These are phyloP conservation scores for Synanthedon tipuliformis DNA, from an alignment of 2,888 invertebrate species.

Conservation along the genomic window DNA sequence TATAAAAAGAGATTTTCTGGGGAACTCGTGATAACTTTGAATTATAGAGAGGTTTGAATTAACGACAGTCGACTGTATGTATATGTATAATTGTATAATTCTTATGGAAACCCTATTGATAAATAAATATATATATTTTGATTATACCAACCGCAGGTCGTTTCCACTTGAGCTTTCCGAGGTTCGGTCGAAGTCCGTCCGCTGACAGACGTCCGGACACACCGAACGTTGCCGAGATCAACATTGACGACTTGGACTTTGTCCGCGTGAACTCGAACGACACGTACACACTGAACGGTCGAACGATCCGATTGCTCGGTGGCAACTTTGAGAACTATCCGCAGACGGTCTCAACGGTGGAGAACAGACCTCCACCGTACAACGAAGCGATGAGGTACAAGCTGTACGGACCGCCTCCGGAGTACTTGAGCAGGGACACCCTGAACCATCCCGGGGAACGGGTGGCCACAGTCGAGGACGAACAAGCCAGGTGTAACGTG, in stretches of 20 bases:
- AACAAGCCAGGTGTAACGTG: conserved; percentile 37
- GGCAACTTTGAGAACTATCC: conserved; percentile 51
- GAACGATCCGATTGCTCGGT: conserved; percentile 53
- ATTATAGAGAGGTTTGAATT: too few relatives aligned
- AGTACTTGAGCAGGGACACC: conserved; percentile 21
- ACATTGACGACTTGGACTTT: conserved; percentile 44
- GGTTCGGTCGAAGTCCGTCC: conserved; percentile 25
- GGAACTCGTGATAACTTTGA: too few relatives aligned
- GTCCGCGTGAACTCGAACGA: conserved; percentile 39
- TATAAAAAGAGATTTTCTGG: too few relatives aligned
- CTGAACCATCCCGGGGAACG: conserved; percentile 8
- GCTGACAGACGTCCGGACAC: conserved; percentile 40
- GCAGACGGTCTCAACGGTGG: conserved; percentile 13
- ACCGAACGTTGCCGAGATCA: conserved; percentile 47
- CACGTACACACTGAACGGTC: conserved; percentile 55
- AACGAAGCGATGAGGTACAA: conserved; percentile 52
- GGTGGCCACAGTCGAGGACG: conserved; percentile 20
- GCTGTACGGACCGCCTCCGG: conserved; percentile 57
- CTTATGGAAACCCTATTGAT: too few relatives aligned
- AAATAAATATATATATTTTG: too few relatives aligned
- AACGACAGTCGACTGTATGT: too few relatives aligned
- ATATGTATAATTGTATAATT: too few relatives aligned
- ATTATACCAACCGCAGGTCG: conserved; percentile 17
- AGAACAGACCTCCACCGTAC: conserved; percentile 44
- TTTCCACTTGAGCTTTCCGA: conserved; percentile 44